These are phyloP conservation scores for Pygoscelis adeliae DNA, from an alignment of 2,113 vertebrate genomes.

Conservation along the genomic window DNA sequence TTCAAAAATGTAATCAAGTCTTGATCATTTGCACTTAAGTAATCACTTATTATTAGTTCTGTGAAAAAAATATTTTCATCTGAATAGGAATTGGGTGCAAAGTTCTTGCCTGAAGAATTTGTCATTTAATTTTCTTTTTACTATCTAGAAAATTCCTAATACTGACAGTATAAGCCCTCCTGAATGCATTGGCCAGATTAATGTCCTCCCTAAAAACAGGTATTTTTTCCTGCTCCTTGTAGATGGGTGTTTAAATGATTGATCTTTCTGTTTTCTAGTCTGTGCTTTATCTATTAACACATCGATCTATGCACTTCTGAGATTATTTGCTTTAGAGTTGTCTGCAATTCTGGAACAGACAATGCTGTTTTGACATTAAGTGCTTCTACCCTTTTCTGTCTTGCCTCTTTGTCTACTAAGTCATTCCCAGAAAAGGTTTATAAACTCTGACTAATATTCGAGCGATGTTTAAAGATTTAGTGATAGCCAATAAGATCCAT, in stretches of 20 bases:
- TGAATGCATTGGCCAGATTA: neutral
- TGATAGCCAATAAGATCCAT: neutral
- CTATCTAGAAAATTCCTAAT: neutral
- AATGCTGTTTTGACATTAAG: neutral
- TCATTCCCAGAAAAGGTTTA: neutral
- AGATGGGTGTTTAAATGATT: neutral
- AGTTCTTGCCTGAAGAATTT: neutral
- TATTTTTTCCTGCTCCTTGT: neutral
- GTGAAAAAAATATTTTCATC: neutral
- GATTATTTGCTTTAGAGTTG: neutral
- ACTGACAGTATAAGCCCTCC: neutral
- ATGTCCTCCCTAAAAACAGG: neutral
- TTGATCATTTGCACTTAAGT: neutral
- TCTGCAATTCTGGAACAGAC: neutral
- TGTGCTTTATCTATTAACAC: neutral
- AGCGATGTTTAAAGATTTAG: rapidly evolving
- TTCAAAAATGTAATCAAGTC: neutral
- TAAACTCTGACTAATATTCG: neutral
- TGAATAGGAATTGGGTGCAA: neutral
- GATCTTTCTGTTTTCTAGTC: neutral
- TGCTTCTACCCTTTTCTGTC: neutral
- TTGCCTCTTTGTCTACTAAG: neutral
- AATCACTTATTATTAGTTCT: neutral
- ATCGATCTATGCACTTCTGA: neutral
- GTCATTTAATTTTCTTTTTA: neutral